Conservation (phyloP, 1,140 invertebrate species). For the Drosophila saltans region DNA sequence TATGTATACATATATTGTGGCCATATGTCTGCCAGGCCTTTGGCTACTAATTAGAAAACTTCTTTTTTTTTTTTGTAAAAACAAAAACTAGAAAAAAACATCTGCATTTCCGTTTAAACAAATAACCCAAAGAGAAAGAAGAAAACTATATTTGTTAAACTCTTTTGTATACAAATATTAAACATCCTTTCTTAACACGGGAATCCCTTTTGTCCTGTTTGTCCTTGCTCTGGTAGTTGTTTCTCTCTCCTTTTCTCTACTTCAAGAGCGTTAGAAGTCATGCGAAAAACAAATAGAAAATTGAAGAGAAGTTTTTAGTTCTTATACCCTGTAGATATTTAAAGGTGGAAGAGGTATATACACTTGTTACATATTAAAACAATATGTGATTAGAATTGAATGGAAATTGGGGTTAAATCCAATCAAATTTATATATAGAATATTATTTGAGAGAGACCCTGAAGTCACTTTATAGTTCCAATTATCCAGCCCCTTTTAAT, state of each 20-base stretch:
- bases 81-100: constrained; percentile 33
- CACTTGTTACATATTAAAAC: no score
- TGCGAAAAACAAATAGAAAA: constrained; percentile 65
- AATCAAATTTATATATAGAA: no score
- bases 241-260: constrained; percentile 4
- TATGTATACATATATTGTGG: constrained; percentile 28
- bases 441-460: no score
- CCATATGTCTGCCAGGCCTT: constrained; percentile 62
- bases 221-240: constrained; percentile 29
- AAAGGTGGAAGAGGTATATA: no score
- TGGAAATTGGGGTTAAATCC: no score
- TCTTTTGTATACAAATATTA: constrained; percentile 59
- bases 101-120: constrained; percentile 77
- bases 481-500: no score
- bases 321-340: background rate
- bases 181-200: constrained; percentile 58
- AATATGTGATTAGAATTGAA: no score
- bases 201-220: constrained; percentile 45
- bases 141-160: constrained; percentile 49
- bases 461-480: no score
- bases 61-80: background rate
- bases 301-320: constrained; percentile 20
- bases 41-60: constrained; percentile 54
- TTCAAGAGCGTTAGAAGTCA: constrained; percentile 48
- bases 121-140: constrained; percentile 41